Conservation (phyloP, 2,113 vertebrate species). For the Solenodon paradoxus region DNA sequence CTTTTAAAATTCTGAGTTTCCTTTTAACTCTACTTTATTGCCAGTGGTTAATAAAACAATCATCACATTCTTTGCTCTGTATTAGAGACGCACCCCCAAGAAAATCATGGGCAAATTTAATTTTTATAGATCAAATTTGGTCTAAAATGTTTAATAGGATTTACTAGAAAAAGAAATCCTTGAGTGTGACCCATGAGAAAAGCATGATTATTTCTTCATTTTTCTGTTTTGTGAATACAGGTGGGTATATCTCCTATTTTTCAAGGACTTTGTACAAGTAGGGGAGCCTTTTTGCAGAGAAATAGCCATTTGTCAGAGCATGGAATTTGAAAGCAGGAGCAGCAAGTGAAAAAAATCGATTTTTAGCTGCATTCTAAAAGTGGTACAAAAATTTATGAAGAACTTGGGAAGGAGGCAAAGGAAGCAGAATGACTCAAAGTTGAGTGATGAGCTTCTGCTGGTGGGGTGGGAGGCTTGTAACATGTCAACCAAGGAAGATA, state of each 20-base stretch:
- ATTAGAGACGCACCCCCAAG: conserved; percentile 37
- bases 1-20: conserved; percentile 31
- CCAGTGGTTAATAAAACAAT: conserved; percentile 55
- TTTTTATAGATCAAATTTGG: conserved; percentile 64
- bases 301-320: conserved; percentile 33
- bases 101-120: conserved; percentile 56
- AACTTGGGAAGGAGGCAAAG: conserved; percentile 3
- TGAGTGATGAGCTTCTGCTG: not conserved
- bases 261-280: not conserved
- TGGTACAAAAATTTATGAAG: conserved; percentile 35
- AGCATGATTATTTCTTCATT: not conserved
- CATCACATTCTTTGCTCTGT: conserved; percentile 5
- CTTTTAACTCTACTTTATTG: conserved; percentile 4
- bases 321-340: not conserved
- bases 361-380: conserved; percentile 58
- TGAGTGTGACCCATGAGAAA: not conserved
- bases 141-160: conserved; percentile 36
- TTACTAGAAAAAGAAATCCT: conserved; percentile 39
- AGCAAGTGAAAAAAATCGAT: conserved; percentile 1
- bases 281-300: not conserved
- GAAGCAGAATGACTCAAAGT: not conserved
- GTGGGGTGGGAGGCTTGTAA: not conserved
- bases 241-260: not conserved
- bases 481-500: not conserved
- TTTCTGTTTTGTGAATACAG: not conserved